Base-by-base conservation (phyloP, 2,113 vertebrate species). In the Engystomops pustulosus region DNA sequence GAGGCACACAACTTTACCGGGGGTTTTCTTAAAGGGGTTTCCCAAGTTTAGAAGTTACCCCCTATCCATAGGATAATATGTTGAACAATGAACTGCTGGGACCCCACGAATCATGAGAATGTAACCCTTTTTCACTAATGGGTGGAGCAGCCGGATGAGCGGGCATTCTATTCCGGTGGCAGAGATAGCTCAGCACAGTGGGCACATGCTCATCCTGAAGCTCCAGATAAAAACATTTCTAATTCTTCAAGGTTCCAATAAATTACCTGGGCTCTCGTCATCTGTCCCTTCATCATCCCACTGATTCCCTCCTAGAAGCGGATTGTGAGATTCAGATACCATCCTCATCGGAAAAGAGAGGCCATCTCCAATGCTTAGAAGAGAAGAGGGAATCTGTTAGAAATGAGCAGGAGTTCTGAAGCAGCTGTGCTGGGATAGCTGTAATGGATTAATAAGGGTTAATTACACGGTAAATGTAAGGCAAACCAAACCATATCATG, bases 291-390 rank as follows among this genome's bases (percentile, higher is more conserved):
- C 94, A 47, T 98, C 96, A 85, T 95, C 95, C 97, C 97, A 98
- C 84, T 94, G 94, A 87, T 96, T 95, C 88, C 97, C 96, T 41
- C 95, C 93, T 85, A 99, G 90, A 76, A 99, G 89, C 8, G 96
- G 96, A 80, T 98, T 98, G 75, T 87, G 94, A 41, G 95, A 95
- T 85, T 98, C 97, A 81, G 87, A 95, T 36, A 91, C 87, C 67
- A 91, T 91, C 88, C 95, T 95, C 90, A 96, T 90, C 6, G 97
- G 95, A 90, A 98, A 99, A 27, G 93, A 98, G 55, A 98, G 96
- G 49, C 98, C 98, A 74, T 99, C 96, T 0, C 98, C 98, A 87
- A 94, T 94, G 89, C 98, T 99, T 88, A 38, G 38, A 0, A 84
- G 71, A 62, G 87, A 45, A 58, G 5, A 79, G 41, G 34, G 30